Evolutionary conservation across 2,113 vertebrate genomes (phyloP).

Genomic region (Noturus placidus): DNA sequence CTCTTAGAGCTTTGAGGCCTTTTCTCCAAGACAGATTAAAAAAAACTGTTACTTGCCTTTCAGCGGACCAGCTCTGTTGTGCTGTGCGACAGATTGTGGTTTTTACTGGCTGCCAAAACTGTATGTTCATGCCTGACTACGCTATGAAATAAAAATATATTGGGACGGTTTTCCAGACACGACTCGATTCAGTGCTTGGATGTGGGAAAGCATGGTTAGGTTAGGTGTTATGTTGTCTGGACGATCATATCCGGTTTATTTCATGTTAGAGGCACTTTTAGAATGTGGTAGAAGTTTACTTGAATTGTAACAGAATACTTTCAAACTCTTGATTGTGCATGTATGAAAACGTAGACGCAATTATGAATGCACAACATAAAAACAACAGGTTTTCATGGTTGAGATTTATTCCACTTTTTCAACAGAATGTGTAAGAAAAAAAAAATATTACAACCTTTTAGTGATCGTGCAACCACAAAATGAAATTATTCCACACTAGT

Average conservation of each 20-base stretch:
- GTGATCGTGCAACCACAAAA: neutral
- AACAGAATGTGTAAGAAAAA: too few species aligned
- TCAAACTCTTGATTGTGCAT: neutral
- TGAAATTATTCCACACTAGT: neutral
- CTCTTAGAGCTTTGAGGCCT: conserved; percentile 27
- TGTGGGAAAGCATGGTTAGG: neutral
- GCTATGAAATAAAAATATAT: neutral
- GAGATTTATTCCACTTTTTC: neutral
- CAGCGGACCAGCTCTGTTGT: conserved; percentile 10
- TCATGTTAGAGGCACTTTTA: neutral
- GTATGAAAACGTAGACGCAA: neutral
- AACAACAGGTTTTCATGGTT: neutral
- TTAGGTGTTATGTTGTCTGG: neutral
- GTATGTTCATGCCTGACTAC: conserved; percentile 16
- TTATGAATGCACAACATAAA: conserved; percentile 36
- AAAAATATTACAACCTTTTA: neutral
- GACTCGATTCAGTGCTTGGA: neutral
- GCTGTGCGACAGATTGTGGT: conserved; percentile 14
- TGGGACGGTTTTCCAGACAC: neutral
- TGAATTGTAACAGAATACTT: neutral
- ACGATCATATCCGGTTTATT: neutral
- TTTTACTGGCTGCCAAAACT: conserved; percentile 33
- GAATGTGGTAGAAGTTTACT: neutral
- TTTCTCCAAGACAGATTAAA: neutral
- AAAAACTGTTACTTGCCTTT: conserved; percentile 20